A percentile compares a stretch with the other conserved stretches of the same genome.
Evolutionary conservation across 2,888 invertebrate species (phyloP).

Genomic region (Oscheius sp.): DNA sequence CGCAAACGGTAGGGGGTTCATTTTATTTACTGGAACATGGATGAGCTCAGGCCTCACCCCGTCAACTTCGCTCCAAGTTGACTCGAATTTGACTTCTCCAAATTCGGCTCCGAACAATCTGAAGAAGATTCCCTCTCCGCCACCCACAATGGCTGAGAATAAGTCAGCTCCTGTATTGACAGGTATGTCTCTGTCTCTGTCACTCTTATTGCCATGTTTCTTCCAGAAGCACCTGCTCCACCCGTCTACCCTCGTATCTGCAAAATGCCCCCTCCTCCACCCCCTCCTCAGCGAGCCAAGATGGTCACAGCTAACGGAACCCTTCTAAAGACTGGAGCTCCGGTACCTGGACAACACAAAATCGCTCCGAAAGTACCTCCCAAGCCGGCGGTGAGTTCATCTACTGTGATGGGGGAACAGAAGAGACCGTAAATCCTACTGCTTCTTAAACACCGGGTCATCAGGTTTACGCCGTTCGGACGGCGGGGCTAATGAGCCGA

Average conservation of each 20-base stretch:
- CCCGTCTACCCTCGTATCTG: constrained; percentile 36
- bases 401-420: not conserved
- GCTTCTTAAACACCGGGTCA: too few relatives aligned
- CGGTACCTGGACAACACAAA: constrained; percentile 50
- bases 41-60: constrained; percentile 33
- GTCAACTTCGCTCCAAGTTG: constrained; percentile 36
- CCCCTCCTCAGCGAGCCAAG: constrained; percentile 44
- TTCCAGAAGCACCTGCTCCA: constrained; percentile 35
- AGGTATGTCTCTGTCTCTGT: not conserved
- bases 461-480: too few relatives aligned
- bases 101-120: not conserved
- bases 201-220: not conserved
- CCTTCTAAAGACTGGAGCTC: constrained; percentile 33
- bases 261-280: constrained; percentile 39
- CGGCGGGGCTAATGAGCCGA: too few relatives aligned
- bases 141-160: constrained; percentile 36
- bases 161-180: not conserved
- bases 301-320: not conserved
- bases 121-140: constrained; percentile 45
- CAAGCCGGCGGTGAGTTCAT: constrained; percentile 67
- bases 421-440: too few relatives aligned
- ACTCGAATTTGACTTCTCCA: not conserved
- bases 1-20: constrained; percentile 26
- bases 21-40: not conserved
- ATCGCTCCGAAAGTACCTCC: constrained; percentile 71